These are phyloP conservation scores for Platycnemis pennipes DNA, from an alignment of 2,888 invertebrate species.

Conservation along the genomic window DNA sequence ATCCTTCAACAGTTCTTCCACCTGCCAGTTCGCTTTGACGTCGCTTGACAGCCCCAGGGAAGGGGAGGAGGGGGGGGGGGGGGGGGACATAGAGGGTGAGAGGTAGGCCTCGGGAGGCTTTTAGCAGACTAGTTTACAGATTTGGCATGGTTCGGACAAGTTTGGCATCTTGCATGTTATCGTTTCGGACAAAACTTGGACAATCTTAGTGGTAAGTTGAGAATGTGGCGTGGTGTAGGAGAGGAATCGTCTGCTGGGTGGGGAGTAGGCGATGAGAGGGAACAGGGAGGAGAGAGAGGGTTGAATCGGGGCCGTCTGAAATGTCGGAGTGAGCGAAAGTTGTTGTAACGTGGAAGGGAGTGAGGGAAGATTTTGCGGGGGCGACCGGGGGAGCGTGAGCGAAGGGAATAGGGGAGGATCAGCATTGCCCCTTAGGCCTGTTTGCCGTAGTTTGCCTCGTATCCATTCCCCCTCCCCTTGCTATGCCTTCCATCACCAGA, in stretches of 20 bases:
- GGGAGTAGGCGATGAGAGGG: not conserved
- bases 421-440: conserved; percentile 32
- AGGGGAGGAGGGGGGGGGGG: too few relatives aligned
- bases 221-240: conserved; percentile 52
- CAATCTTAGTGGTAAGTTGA: conserved; percentile 63
- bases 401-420: not conserved
- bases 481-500: not conserved
- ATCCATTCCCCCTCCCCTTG: not conserved
- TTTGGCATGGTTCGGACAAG: conserved; percentile 65
- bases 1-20: conserved; percentile 51
- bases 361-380: not conserved
- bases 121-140: conserved; percentile 65
- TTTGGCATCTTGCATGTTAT: conserved; percentile 66
- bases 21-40: conserved; percentile 65
- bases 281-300: not conserved
- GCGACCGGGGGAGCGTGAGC: not conserved
- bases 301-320: conserved; percentile 14
- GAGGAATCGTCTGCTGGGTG: not conserved
- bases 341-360: not conserved
- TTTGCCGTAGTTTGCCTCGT: conserved; percentile 28
- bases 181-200: conserved; percentile 66
- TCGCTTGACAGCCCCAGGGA: conserved; percentile 45
- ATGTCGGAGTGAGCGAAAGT: conserved; percentile 55
- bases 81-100: too few relatives aligned
- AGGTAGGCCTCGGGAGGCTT: conserved; percentile 26